These are phyloP conservation scores for Branchinecta lindahli DNA, from an alignment of 1,140 invertebrate genomes.

Conservation along the genomic window DNA sequence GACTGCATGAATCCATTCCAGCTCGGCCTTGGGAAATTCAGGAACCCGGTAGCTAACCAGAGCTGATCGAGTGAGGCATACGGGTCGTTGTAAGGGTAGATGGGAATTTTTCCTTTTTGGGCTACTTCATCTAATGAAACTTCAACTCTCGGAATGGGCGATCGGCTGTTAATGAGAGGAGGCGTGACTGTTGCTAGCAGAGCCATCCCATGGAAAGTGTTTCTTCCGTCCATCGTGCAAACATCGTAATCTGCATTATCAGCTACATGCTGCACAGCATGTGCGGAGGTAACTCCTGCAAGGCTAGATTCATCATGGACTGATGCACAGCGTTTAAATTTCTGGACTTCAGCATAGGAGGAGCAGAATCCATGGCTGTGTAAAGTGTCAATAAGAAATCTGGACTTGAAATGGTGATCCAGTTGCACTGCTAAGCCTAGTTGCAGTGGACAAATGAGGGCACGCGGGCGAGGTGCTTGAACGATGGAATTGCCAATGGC, in stretches of 20 bases:
- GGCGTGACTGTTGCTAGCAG: slow-evolving; percentile 6
- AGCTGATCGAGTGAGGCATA: too few species aligned
- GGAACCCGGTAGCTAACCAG: too few species aligned
- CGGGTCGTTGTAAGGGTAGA: slow-evolving; percentile 8
- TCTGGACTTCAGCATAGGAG: slow-evolving; percentile 13
- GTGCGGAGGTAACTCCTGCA: not conserved
- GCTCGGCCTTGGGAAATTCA: too few species aligned
- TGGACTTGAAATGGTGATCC: slow-evolving; percentile 7
- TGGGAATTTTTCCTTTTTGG: slow-evolving; percentile 5
- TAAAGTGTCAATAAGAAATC: slow-evolving; percentile 11
- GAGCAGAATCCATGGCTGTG: slow-evolving; percentile 13
- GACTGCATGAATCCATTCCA: too few species aligned
- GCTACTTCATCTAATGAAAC: slow-evolving; percentile 9
- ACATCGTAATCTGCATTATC: slow-evolving; percentile 25
- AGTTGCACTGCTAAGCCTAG: slow-evolving; percentile 13
- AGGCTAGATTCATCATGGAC: not conserved
- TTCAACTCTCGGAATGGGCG: not conserved
- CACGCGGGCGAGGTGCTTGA: slow-evolving; percentile 6
- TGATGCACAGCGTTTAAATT: slow-evolving; percentile 16
- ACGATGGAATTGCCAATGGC: slow-evolving; percentile 9
- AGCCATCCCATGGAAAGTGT: slow-evolving; percentile 21
- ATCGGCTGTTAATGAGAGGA: not conserved
- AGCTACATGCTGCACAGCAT: slow-evolving; percentile 7
- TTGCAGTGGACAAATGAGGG: not conserved
- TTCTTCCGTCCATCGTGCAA: slow-evolving; percentile 21